Evolutionary conservation across 2,113 vertebrate genomes (phyloP).

Genomic region (zebrafish (Danio rerio)): DNA sequence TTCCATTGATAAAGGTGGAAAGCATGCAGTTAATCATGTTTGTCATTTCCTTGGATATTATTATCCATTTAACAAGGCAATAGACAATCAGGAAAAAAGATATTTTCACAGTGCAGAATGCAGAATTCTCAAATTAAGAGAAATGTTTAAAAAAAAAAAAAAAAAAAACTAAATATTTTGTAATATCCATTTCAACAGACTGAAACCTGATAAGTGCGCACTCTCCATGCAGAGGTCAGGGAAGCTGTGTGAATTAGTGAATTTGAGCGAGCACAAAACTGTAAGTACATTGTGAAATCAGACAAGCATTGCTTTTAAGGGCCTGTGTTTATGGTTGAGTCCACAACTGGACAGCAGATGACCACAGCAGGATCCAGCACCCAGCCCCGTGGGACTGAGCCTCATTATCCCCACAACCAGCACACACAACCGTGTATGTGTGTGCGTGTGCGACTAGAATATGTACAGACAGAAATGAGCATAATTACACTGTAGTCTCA

Average conservation of each 20-base stretch:
- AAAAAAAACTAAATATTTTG: too few relatives aligned
- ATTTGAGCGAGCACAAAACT: background rate
- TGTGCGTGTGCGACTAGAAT: constrained; percentile 40
- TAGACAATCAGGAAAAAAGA: too few relatives aligned
- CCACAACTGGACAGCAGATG: constrained; percentile 50
- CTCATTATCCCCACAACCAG: constrained; percentile 26
- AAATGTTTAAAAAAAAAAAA: too few relatives aligned
- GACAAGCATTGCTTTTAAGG: constrained; percentile 10
- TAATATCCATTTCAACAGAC: too few relatives aligned
- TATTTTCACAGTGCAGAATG: too few relatives aligned
- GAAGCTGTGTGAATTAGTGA: constrained; percentile 4
- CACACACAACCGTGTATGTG: constrained; percentile 37
- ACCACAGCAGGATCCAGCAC: constrained; percentile 52
- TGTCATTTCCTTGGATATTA: too few relatives aligned
- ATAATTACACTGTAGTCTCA: constrained; percentile 65
- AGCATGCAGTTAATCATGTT: too few relatives aligned
- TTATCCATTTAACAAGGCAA: too few relatives aligned
- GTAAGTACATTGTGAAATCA: constrained; percentile 14
- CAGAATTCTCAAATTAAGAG: too few relatives aligned
- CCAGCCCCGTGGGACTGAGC: constrained; percentile 35
- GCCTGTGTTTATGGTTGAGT: constrained; percentile 47
- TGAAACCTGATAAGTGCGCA: background rate
- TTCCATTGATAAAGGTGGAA: too few relatives aligned
- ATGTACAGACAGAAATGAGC: constrained; percentile 43
- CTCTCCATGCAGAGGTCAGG: background rate